Percentiles rank a stretch among this genome's conserved stretches.
These are phyloP conservation scores for Andrena flavipes DNA, from an alignment of 2,888 invertebrate genomes.

Conservation along the genomic window DNA sequence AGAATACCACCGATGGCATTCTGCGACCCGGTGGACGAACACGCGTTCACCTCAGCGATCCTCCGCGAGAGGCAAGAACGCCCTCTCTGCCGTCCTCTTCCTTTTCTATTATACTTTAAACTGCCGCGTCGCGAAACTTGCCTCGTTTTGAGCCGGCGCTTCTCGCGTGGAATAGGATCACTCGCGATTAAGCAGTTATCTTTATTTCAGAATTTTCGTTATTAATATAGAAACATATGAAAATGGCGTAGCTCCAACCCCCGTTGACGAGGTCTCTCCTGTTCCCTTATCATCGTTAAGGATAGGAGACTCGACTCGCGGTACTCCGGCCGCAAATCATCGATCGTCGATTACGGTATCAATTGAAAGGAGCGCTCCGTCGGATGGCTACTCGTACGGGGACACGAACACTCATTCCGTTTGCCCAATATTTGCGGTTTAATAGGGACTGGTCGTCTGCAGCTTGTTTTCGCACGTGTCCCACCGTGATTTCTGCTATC, in stretches of 20 bases:
- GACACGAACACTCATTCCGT: conserved; percentile 41
- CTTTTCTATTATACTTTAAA: background rate
- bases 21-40: conserved; percentile 22
- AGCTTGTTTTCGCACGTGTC: conserved; percentile 28
- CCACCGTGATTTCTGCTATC: no score
- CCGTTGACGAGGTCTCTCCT: no score
- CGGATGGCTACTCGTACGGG: conserved; percentile 17
- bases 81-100: background rate
- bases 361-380: conserved; percentile 24
- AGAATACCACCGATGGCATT: conserved; percentile 39
- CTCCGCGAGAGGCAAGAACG: conserved; percentile 11
- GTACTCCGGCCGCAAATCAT: background rate
- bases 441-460: conserved; percentile 22
- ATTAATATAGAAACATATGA: no score
- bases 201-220: no score
- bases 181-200: no score
- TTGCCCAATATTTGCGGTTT: conserved; percentile 58
- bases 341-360: background rate
- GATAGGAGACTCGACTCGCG: background rate
- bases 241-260: no score
- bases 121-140: background rate
- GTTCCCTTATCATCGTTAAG: no score
- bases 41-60: conserved; percentile 8
- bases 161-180: background rate
- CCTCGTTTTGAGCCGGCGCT: background rate